A percentile compares a stretch with the other conserved stretches of the same genome.
These are phyloP conservation scores for Tethea ocularis DNA, from an alignment of 2,888 invertebrate genomes.

Conservation along the genomic window DNA sequence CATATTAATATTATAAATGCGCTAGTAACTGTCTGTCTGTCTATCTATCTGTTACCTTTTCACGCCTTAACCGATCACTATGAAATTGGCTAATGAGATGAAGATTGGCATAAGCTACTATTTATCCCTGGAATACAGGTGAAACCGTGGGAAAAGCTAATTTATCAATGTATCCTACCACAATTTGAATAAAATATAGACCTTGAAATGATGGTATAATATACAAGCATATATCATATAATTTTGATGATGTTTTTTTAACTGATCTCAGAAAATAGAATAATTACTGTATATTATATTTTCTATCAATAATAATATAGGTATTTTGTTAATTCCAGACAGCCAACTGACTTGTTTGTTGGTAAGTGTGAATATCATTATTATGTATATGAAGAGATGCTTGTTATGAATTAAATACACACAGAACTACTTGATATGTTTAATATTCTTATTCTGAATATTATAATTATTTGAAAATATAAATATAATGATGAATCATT, in stretches of 20 bases:
- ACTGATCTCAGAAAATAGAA: background rate
- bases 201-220: conserved; percentile 33
- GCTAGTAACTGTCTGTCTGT: too few relatives aligned
- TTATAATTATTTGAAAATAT: background rate
- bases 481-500: conserved; percentile 51
- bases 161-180: too few relatives aligned
- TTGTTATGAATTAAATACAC: too few relatives aligned
- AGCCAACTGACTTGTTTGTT: background rate
- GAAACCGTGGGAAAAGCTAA: too few relatives aligned
- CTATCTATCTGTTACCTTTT: too few relatives aligned
- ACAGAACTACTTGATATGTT: too few relatives aligned
- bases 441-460: background rate
- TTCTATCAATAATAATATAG: background rate
- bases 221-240: conserved; percentile 64
- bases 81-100: too few relatives aligned
- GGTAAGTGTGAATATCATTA: background rate
- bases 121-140: too few relatives aligned
- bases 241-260: conserved; percentile 37
- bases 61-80: too few relatives aligned
- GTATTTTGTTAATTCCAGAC: background rate
- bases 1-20: too few relatives aligned
- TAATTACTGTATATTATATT: background rate
- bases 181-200: too few relatives aligned
- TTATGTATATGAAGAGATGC: background rate
- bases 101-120: too few relatives aligned